A percentile compares a stretch with the other conserved stretches of the same genome.
Conservation (phyloP, 2,113 vertebrate species). For the Oreamnos americanus region DNA sequence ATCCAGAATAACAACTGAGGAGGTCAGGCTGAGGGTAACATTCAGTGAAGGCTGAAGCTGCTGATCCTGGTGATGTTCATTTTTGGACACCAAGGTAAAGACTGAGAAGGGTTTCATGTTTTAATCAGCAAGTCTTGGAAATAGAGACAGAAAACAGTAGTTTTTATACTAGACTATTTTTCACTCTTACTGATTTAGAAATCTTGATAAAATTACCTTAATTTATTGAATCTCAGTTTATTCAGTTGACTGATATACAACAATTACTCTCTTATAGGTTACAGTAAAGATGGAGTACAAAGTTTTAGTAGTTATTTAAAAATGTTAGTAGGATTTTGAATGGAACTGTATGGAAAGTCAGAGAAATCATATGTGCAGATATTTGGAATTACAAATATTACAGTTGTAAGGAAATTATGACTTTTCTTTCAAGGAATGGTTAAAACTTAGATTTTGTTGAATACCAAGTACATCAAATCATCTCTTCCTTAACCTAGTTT, state of each 20-base stretch:
- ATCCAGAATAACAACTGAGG: not conserved
- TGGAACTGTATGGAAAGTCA: not conserved
- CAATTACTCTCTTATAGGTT: not conserved
- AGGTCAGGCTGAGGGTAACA: not conserved
- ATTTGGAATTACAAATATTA: not conserved
- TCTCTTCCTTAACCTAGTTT: not conserved
- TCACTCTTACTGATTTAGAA: not conserved
- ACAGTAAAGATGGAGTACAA: not conserved
- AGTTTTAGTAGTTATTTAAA: not conserved
- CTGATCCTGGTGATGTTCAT: not conserved
- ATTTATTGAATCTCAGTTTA: not conserved
- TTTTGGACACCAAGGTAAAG: not conserved
- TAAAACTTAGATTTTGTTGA: not conserved
- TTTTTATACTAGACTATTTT: not conserved
- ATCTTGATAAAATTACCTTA: not conserved
- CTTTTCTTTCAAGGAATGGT: not conserved
- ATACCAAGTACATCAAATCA: not conserved
- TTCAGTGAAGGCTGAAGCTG: not conserved
- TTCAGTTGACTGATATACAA: not conserved
- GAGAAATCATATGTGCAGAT: not conserved
- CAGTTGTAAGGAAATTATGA: not conserved
- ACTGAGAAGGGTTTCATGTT: accelerated
- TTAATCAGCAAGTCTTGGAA: not conserved
- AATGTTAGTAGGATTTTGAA: not conserved
- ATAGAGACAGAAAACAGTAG: accelerated